Conservation (phyloP, 2,797 vertebrate species). For the Acanthiza pusilla region DNA sequence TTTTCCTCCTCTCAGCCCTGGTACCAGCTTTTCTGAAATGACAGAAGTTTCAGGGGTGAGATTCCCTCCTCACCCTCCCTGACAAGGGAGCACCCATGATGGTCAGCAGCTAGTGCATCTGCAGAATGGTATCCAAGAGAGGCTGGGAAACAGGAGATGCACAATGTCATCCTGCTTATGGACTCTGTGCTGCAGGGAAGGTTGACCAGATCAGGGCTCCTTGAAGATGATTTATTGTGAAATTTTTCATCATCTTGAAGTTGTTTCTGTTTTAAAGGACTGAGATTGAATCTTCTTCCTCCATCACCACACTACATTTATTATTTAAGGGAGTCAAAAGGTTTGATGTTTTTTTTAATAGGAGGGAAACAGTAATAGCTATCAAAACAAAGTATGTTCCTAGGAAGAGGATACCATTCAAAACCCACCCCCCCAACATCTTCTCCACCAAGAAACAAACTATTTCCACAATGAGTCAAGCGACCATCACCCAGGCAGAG, state of each 20-base stretch:
- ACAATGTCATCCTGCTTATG: not conserved
- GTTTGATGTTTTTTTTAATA: not conserved
- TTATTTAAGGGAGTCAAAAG: not conserved
- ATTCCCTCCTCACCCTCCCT: not conserved
- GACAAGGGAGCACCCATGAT: not conserved
- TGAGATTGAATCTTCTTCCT: not conserved
- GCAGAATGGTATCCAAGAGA: not conserved
- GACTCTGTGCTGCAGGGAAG: not conserved
- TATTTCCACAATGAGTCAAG: not conserved
- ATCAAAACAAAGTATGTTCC: not conserved
- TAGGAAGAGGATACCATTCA: not conserved
- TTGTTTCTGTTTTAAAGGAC: not conserved
- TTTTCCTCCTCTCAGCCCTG: not conserved
- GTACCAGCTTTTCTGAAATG: not conserved
- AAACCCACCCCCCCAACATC: accelerated
- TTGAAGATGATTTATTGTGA: not conserved
- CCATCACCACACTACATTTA: not conserved
- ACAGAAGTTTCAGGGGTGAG: not conserved
- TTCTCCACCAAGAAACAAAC: not conserved
- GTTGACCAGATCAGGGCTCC: not conserved
- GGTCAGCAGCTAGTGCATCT: not conserved
- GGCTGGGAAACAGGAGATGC: not conserved
- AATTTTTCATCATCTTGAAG: not conserved
- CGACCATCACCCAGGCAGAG: accelerated
- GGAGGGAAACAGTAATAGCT: not conserved